phyloP scores from a whole-genome alignment of 2,797 vertebrate genomes.

The Arremon aurantiirostris region DNA sequence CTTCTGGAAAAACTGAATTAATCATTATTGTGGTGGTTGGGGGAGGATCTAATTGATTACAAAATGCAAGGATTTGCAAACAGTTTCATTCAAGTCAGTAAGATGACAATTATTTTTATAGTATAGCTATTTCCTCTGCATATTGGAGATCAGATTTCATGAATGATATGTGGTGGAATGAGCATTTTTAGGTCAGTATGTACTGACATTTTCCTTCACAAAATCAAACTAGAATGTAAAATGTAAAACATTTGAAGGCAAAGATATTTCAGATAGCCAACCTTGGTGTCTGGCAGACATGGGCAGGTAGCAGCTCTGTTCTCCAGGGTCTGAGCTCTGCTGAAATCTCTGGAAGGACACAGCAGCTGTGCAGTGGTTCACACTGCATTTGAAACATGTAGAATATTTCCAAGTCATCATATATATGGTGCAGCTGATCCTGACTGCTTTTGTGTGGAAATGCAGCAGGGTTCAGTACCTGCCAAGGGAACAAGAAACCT shows the following conservation, averaged over 20 bases:
- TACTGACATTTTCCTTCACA: neutral
- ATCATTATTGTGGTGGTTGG: neutral
- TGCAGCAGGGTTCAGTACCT: neutral
- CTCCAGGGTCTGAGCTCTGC: neutral
- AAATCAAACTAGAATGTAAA: neutral
- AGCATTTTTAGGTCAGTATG: neutral
- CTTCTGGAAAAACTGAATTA: neutral
- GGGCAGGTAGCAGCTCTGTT: neutral
- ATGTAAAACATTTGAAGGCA: neutral
- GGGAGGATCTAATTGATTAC: neutral
- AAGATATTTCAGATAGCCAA: neutral
- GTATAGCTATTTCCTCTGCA: neutral
- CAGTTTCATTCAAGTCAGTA: neutral
- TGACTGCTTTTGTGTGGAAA: neutral
- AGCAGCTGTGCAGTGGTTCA: neutral
- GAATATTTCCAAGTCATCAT: neutral
- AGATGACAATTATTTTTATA: neutral
- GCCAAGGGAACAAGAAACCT: neutral
- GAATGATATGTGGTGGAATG: neutral
- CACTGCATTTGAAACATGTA: neutral
- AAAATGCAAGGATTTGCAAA: neutral
- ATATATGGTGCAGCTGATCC: neutral
- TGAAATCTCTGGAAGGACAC: neutral
- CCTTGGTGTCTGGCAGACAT: neutral
- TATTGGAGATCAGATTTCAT: neutral